Percentiles rank a stretch among this genome's conserved stretches.
Conservation (phyloP, 2,888 invertebrate species). For the Cosmia trapezina region DNA sequence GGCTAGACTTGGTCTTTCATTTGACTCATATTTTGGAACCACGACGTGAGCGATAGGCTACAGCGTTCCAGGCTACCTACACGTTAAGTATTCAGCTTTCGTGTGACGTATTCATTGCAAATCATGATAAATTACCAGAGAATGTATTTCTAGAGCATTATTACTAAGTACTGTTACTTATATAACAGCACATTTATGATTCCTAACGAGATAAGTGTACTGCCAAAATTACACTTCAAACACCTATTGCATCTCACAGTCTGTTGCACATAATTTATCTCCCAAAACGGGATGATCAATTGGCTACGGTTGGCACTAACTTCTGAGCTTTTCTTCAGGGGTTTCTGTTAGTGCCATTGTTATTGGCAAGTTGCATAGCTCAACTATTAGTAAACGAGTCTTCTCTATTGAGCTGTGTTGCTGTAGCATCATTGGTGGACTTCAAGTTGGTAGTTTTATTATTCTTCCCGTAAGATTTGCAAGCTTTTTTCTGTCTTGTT, state of each 20-base stretch:
- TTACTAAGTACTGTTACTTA: slow-evolving; percentile 20
- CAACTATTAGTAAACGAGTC: neutral
- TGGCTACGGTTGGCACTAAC: neutral
- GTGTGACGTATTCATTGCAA: slow-evolving; percentile 10
- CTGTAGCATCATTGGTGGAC: neutral
- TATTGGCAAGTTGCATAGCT: neutral
- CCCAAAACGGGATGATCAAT: neutral
- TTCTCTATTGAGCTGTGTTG: neutral
- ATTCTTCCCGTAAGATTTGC: neutral
- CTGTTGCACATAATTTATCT: slow-evolving; percentile 10
- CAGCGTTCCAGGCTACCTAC: slow-evolving; percentile 10
- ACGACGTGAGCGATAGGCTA: neutral
- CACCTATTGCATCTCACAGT: neutral
- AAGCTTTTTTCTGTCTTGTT: neutral
- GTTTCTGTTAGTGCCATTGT: neutral
- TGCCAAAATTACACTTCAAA: slow-evolving; percentile 28
- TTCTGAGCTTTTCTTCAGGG: neutral
- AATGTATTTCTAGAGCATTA: slow-evolving; percentile 24
- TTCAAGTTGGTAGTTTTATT: neutral
- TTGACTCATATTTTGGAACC: slow-evolving; percentile 4
- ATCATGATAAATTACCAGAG: slow-evolving; percentile 5
- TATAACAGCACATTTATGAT: slow-evolving; percentile 27
- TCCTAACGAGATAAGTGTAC: slow-evolving; percentile 9
- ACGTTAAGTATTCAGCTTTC: neutral
- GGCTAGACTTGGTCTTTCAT: slow-evolving; percentile 2